Conservation (phyloP, 2,888 invertebrate genomes). For the Spilosoma lubricipeda region DNA sequence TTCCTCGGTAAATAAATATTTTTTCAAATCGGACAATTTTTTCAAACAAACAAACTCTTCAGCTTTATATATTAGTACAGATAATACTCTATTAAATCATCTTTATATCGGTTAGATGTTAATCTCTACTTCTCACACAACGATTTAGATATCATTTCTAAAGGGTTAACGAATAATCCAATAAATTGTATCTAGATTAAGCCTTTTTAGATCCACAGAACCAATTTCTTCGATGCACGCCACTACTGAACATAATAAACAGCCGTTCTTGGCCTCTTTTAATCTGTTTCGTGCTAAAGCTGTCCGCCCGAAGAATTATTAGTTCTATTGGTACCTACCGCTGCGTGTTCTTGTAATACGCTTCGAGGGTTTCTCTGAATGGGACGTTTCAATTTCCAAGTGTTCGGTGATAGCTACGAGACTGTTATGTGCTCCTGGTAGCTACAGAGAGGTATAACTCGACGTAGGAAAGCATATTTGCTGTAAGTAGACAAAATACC, state of each 20-base stretch:
- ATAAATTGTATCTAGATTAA: neutral
- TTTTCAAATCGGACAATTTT: too few relatives aligned
- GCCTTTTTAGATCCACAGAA: slow-evolving; percentile 31
- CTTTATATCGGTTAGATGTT: neutral
- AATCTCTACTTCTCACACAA: neutral
- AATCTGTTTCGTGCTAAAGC: slow-evolving; percentile 28
- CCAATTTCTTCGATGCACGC: slow-evolving; percentile 34
- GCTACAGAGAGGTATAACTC: neutral
- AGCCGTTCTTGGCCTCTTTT: slow-evolving; percentile 10
- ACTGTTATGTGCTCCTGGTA: slow-evolving; percentile 18
- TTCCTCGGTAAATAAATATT: too few relatives aligned
- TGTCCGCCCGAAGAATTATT: slow-evolving; percentile 37
- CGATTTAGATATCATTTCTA: neutral
- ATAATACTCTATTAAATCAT: too few relatives aligned
- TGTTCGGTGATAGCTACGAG: slow-evolving; percentile 12
- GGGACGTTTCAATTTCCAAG: slow-evolving; percentile 34
- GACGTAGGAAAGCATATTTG: too few relatives aligned
- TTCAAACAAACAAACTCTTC: too few relatives aligned
- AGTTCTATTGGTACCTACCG: slow-evolving; percentile 31
- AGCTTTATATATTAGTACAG: too few relatives aligned
- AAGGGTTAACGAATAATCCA: slow-evolving; percentile 2
- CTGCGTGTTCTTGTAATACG: slow-evolving; percentile 19
- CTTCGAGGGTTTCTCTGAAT: slow-evolving; percentile 15
- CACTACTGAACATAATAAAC: slow-evolving; percentile 22
- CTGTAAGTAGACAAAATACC: too few relatives aligned